Conservation (phyloP, 2,888 invertebrate genomes). For the Philereme transversata region DNA sequence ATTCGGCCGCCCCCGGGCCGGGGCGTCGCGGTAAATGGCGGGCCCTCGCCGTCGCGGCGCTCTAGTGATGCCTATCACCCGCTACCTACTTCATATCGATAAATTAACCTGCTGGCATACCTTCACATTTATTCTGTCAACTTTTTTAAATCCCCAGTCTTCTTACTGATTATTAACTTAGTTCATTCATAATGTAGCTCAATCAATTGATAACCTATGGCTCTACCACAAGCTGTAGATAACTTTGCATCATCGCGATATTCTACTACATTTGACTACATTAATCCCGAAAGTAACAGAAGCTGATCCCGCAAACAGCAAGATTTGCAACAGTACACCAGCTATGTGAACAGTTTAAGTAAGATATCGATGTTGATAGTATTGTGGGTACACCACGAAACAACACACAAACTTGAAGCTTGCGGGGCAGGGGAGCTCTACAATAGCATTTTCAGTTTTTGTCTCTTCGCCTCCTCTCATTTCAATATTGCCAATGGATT, state of each 20-base stretch:
- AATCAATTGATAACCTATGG: too few relatives aligned
- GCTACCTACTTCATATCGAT: slow-evolving; percentile 50
- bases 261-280: neutral
- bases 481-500: slow-evolving; percentile 70
- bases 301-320: slow-evolving; percentile 4
- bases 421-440: slow-evolving; percentile 55
- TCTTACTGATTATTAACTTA: neutral
- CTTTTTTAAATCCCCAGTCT: slow-evolving; percentile 5
- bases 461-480: slow-evolving; percentile 62
- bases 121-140: slow-evolving; percentile 1
- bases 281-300: slow-evolving; percentile 5
- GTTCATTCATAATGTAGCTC: too few relatives aligned
- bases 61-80: slow-evolving; percentile 61
- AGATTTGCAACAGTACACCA: slow-evolving; percentile 14
- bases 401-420: slow-evolving; percentile 47
- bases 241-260: too few relatives aligned
- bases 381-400: slow-evolving; percentile 33
- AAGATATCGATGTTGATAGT: slow-evolving; percentile 48
- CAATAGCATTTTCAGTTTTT: slow-evolving; percentile 70
- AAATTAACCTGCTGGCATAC: slow-evolving; percentile 28
- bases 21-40: slow-evolving; percentile 68
- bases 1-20: slow-evolving; percentile 70
- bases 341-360: slow-evolving; percentile 13
- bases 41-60: slow-evolving; percentile 53
- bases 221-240: too few relatives aligned